A percentile compares a stretch with the other conserved stretches of the same genome.
These are phyloP conservation scores for Cryptus viduatorius DNA, from an alignment of 2,888 invertebrate species.

Conservation along the genomic window DNA sequence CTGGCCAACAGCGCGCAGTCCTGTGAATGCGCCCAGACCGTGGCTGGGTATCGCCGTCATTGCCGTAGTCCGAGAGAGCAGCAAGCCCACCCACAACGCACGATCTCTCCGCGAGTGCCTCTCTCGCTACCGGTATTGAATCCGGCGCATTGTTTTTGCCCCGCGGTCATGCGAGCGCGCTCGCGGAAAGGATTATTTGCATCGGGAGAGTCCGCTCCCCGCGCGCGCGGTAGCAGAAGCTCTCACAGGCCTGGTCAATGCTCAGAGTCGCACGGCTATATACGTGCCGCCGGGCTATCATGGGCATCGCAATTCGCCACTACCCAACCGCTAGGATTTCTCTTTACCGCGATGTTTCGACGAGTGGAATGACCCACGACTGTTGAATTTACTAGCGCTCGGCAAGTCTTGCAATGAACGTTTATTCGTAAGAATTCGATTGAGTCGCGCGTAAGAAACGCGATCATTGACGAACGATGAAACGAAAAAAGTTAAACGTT, in stretches of 20 bases:
- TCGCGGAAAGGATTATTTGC: slow-evolving; percentile 81
- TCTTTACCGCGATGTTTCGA: background rate
- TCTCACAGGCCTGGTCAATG: slow-evolving; percentile 14
- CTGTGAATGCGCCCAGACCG: slow-evolving; percentile 66
- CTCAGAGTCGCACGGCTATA: slow-evolving; percentile 55
- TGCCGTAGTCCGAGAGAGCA: slow-evolving; percentile 71
- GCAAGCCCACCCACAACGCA: slow-evolving; percentile 84
- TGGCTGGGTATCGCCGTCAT: slow-evolving; percentile 70
- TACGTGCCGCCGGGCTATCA: slow-evolving; percentile 31
- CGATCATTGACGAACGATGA: too few relatives aligned
- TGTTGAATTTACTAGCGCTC: background rate
- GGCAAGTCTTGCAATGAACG: background rate
- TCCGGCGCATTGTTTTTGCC: slow-evolving; percentile 83
- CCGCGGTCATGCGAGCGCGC: slow-evolving; percentile 79
- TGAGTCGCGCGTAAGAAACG: background rate
- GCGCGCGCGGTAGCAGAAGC: slow-evolving; percentile 47
- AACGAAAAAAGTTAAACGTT: too few relatives aligned
- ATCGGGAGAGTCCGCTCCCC: slow-evolving; percentile 70
- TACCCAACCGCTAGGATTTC: slow-evolving; percentile 27
- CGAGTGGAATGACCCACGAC: slow-evolving; percentile 1
- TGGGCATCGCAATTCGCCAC: slow-evolving; percentile 43
- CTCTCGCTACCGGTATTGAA: slow-evolving; percentile 85
- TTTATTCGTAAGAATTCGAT: background rate
- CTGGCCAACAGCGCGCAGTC: slow-evolving; percentile 62
- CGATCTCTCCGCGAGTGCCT: slow-evolving; percentile 79